Conservation (phyloP, 1,140 invertebrate species). For the Vollenhovia emeryi region DNA sequence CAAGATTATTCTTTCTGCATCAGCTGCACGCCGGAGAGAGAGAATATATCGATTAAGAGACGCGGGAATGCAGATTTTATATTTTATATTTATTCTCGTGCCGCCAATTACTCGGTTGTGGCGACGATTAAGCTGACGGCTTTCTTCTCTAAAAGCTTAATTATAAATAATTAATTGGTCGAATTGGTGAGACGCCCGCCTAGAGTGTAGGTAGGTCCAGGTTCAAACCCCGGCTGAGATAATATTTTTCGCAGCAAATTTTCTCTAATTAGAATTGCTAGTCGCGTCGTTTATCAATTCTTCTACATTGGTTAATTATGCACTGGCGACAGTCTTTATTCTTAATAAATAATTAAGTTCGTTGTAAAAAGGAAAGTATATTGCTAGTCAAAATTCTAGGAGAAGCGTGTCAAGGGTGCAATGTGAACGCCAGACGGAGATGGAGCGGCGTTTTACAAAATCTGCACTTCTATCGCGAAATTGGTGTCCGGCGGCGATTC, state of each 20-base stretch:
- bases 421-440: neutral
- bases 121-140: neutral
- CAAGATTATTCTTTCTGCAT: slow-evolving; percentile 39
- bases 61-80: neutral
- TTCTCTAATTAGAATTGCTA: no score
- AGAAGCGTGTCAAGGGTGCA: neutral
- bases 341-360: no score
- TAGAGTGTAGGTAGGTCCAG: no score
- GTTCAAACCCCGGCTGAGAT: no score
- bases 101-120: neutral
- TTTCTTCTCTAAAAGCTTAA: neutral
- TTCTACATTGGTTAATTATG: no score
- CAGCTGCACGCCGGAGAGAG: neutral
- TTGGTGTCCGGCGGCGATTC: slow-evolving; percentile 58
- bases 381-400: neutral
- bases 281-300: no score
- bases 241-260: no score
- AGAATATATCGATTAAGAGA: neutral
- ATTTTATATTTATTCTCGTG: neutral
- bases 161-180: neutral
- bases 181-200: no score
- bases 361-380: no score
- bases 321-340: no score
- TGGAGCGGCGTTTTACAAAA: slow-evolving; percentile 9
- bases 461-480: slow-evolving; percentile 31